Base-by-base conservation (phyloP, 2,888 invertebrate genomes). In the Byasa hedistus region DNA sequence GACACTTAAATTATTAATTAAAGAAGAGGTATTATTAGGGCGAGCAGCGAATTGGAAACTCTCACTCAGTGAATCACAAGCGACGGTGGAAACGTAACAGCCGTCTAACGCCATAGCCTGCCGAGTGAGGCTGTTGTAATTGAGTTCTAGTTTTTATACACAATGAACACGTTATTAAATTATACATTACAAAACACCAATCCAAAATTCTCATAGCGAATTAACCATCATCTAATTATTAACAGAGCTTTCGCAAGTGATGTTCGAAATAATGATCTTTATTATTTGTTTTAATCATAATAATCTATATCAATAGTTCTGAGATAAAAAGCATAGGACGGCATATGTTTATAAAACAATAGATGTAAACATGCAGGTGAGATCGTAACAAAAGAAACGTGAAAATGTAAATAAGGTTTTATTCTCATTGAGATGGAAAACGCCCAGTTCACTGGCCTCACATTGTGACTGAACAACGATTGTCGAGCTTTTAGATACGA, bases 81-180 rank as follows among this genome's bases (percentile, higher is more conserved):
- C 73, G 76, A 81, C 79, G 80, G 85, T 83, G 86, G 87, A 87
- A 87, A 84, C 78, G 73, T 75, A 79, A 81, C 80, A 78, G 75
- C 73, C 68, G 73, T 71, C 70, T 72, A 69, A 68, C 68, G 68
- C 67, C 69, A 71, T 72, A 62, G 68, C 65, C 67, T 70, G 64
- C 68, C 62, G 61, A 36, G 60, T 56, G 54, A 55, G 60, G 21
- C 52, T 52, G 24, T 54, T 51, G 23, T 22, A 63, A 67, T 61
- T 61, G 67, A 21, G 12, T 56, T 21, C 24, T 27, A 36, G 24
- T 27, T 19, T 61, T 69, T 55, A 51, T 57, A 54, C 32, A 12
- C n/a, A 60, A 48, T n/a, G 7, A 24, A 56, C 56, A 22, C 32
- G 23, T 19, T 15, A 44, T 58, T 39, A 58, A 44, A 17, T 10